Evolutionary conservation across 2,797 vertebrate species (phyloP), one percentile per base, ranked within the genome.

Genomic region (Morelia viridis): DNA sequence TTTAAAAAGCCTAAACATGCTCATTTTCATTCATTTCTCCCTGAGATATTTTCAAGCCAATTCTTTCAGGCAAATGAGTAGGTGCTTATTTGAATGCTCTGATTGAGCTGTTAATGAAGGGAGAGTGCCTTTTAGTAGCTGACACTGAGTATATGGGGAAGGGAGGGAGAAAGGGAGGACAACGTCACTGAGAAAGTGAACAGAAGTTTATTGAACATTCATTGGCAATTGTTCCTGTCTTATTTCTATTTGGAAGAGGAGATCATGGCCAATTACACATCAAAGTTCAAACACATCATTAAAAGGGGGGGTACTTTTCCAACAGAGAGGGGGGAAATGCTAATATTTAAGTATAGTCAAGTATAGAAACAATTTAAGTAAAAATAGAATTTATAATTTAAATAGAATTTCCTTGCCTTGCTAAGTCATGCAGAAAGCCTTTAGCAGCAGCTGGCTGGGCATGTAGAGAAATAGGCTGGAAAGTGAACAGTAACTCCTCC

Each of bases 51-150:
- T 76, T 41, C 56, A 60, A 90, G 35, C 68, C 22, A 68, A 65
- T 93, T 57, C 76, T 65, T 68, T 50, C 65, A 1, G 90, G 90
- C 91, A 94, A 86, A 92, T 22, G 89, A 95, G 83, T 89, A 88
- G 85, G 90, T 93, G 91, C 93, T 80, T 92, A 91, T 96, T 93
- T 31, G 1, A 95, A 91, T 91, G 92, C 94, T 96, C 94, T 95
- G 96, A 95, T 95, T 96, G 95, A 93, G 90, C 41, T 64, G 5
- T 91, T 94, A 94, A 95, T 95, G 89, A 97, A 95, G 60, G 95
- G 94, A 91, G 93, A 93, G 91, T 92, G 95, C 95, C 93, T 94
- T 96, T 94, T 94, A 94, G 71, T 93, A 94, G 93, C 92, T 93
- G 84, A 92, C 84, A 91, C 84, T 94, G 85, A 50, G 86, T 92